A percentile compares a stretch with the other conserved stretches of the same genome.
phyloP scores from a whole-genome alignment of 1,140 invertebrate species.

The Drosophila santomea region DNA sequence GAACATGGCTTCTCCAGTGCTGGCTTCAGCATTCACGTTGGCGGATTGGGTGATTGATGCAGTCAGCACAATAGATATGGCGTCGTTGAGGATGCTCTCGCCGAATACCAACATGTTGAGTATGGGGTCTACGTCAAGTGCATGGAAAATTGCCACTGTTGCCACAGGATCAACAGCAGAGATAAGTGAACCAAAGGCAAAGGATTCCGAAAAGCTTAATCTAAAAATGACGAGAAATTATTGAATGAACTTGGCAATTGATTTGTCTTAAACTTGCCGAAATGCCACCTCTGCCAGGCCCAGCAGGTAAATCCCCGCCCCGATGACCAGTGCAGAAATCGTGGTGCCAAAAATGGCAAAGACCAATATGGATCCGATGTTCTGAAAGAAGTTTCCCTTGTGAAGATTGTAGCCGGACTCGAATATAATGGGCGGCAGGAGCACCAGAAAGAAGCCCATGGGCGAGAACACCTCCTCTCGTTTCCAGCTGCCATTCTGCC shows the following conservation, averaged over 20 bases:
- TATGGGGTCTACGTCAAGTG: slow-evolving; percentile 96
- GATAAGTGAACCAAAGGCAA: slow-evolving; percentile 98
- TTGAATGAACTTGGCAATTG: neutral
- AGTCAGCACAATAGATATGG: slow-evolving; percentile 98
- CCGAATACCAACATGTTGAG: slow-evolving; percentile 99
- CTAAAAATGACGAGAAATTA: slow-evolving; percentile 21
- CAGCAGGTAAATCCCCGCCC: slow-evolving; percentile 96
- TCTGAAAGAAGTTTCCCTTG: slow-evolving; percentile 99
- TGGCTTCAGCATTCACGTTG: slow-evolving; percentile 73
- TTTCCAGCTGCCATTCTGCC: slow-evolving; percentile 96
- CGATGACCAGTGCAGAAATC: slow-evolving; percentile 96
- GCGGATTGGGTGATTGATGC: slow-evolving; percentile 90
- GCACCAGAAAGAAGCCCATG: slow-evolving; percentile 97
- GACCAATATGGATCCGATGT: slow-evolving; percentile 96
- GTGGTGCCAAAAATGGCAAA: slow-evolving; percentile 99
- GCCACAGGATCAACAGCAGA: slow-evolving; percentile 99
- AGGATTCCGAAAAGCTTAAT: slow-evolving; percentile 94
- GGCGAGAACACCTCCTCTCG: slow-evolving; percentile 99
- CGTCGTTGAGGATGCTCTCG: slow-evolving; percentile 99
- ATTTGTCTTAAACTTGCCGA: slow-evolving; percentile 70
- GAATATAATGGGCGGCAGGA: slow-evolving; percentile 99
- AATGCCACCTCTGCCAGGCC: slow-evolving; percentile 96
- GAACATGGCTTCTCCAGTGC: slow-evolving; percentile 93
- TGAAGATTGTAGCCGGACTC: slow-evolving; percentile 99
- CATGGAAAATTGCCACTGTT: slow-evolving; percentile 98